Conservation (phyloP, 2,888 invertebrate genomes). For the Andrena marginata region DNA sequence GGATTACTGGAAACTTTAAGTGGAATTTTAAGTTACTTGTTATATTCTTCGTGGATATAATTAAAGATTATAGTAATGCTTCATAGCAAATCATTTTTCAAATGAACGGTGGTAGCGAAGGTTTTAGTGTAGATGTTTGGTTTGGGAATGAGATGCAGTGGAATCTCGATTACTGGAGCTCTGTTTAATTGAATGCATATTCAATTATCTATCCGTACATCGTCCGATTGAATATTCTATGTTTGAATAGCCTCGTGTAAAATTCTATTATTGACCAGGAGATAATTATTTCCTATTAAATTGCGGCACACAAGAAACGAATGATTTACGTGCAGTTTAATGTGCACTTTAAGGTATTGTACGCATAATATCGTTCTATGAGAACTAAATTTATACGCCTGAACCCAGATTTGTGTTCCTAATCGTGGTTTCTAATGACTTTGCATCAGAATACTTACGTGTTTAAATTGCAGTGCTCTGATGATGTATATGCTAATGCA, state of each 20-base stretch:
- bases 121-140: too few relatives aligned
- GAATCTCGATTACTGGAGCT: too few relatives aligned
- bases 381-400: background rate
- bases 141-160: too few relatives aligned
- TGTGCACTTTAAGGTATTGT: background rate
- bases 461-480: conserved; percentile 25
- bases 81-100: too few relatives aligned
- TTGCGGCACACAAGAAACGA: background rate
- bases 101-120: too few relatives aligned
- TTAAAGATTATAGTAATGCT: too few relatives aligned
- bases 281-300: background rate
- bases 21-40: too few relatives aligned
- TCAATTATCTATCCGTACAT: too few relatives aligned
- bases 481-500: conserved; percentile 36
- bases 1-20: too few relatives aligned
- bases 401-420: conserved; percentile 14
- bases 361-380: background rate
- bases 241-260: background rate
- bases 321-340: background rate
- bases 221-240: too few relatives aligned
- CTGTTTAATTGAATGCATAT: too few relatives aligned
- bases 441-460: conserved; percentile 18
- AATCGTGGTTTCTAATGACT: conserved; percentile 34
- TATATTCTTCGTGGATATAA: too few relatives aligned
- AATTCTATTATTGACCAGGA: background rate